Evolutionary conservation across 2,888 invertebrate species (phyloP).

Genomic region (Latheticus oryzae): DNA sequence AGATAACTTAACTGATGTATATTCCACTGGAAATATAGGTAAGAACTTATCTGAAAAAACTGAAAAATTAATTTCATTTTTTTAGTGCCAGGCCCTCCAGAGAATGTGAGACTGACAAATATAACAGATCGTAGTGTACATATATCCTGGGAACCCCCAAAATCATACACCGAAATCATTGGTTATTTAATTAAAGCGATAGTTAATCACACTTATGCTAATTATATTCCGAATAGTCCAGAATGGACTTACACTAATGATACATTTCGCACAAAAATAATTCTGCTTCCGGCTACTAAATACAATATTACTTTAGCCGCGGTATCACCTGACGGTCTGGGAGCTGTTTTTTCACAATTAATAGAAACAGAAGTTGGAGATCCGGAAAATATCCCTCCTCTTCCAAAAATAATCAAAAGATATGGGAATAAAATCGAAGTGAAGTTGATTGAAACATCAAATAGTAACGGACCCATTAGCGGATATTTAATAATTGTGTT

Average conservation of each 20-base stretch:
- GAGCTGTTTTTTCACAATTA: slow-evolving; percentile 69
- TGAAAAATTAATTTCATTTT: slow-evolving; percentile 29
- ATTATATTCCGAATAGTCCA: slow-evolving; percentile 65
- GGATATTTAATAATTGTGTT: slow-evolving; percentile 81
- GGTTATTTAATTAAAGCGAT: slow-evolving; percentile 70
- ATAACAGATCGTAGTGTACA: slow-evolving; percentile 74
- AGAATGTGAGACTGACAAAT: slow-evolving; percentile 70
- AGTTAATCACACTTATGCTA: slow-evolving; percentile 71
- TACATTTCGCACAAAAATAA: slow-evolving; percentile 70
- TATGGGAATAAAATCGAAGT: slow-evolving; percentile 75
- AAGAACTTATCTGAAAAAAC: slow-evolving; percentile 15
- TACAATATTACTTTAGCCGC: slow-evolving; percentile 82
- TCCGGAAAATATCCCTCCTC: slow-evolving; percentile 77
- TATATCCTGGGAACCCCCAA: slow-evolving; percentile 71
- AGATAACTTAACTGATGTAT: slow-evolving; percentile 52
- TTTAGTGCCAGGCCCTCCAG: slow-evolving; percentile 77
- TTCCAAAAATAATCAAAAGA: slow-evolving; percentile 74
- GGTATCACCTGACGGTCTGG: slow-evolving; percentile 70
- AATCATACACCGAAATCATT: slow-evolving; percentile 68
- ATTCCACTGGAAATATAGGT: slow-evolving; percentile 58
- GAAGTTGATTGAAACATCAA: slow-evolving; percentile 74
- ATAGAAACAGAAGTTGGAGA: slow-evolving; percentile 79
- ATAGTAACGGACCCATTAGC: slow-evolving; percentile 83
- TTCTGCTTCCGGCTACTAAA: slow-evolving; percentile 78
- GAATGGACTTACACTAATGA: slow-evolving; percentile 73